phyloP scores from a whole-genome alignment of 2,113 vertebrate species.

The Sinosuthora webbiana region DNA sequence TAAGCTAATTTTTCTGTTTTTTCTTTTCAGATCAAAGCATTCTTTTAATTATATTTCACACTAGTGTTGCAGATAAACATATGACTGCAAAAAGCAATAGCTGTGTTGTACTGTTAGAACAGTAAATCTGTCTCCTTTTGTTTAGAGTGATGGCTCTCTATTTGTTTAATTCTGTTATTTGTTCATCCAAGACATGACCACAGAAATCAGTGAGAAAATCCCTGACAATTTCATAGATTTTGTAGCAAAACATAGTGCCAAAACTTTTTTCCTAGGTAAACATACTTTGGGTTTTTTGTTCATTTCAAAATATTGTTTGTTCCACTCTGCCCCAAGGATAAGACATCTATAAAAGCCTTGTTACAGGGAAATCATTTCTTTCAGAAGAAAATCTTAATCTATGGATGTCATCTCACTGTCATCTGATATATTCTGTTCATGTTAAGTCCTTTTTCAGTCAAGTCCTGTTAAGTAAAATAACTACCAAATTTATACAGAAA shows the following conservation, averaged over 20 bases:
- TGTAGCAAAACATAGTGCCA: neutral
- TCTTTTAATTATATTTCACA: conserved; percentile 55
- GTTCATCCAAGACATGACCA: neutral
- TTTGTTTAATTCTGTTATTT: neutral
- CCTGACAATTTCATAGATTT: neutral
- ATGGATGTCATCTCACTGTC: neutral
- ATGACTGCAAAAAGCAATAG: neutral
- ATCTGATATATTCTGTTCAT: neutral
- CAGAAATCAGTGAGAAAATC: neutral
- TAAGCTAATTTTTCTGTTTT: conserved; percentile 63
- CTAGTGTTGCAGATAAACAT: conserved; percentile 6
- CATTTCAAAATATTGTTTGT: neutral
- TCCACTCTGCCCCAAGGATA: neutral
- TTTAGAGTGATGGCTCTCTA: neutral
- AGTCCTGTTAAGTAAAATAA: neutral
- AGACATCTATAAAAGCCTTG: neutral
- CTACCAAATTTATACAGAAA: neutral
- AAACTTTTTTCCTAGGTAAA: neutral
- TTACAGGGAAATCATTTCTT: neutral
- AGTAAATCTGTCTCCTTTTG: neutral
- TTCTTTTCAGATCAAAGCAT: conserved; percentile 50
- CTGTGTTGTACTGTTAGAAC: neutral
- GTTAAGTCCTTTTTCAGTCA: neutral
- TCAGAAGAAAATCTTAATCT: neutral
- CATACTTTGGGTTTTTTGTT: neutral